Evolutionary conservation across 2,113 vertebrate species (phyloP).

Genomic region (Chauna torquata): DNA sequence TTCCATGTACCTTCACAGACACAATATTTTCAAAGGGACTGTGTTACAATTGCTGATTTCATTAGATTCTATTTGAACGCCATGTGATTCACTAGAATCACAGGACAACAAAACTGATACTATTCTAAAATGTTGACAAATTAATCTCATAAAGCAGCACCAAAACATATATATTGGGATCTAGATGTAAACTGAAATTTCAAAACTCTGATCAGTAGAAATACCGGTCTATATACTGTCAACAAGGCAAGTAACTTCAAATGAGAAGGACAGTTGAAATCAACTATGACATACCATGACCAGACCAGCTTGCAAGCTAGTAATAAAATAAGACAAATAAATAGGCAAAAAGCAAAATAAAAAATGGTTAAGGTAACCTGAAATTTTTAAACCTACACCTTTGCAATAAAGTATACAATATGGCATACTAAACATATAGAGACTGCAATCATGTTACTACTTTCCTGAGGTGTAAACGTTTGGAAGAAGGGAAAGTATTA

Average conservation of each 20-base stretch:
- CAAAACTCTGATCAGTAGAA: not conserved
- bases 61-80: not conserved
- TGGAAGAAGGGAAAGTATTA: not conserved
- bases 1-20: not conserved
- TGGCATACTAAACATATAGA: not conserved
- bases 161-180: not conserved
- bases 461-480: not conserved
- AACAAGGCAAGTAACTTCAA: not conserved
- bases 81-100: not conserved
- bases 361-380: not conserved
- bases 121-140: not conserved
- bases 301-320: not conserved
- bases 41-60: not conserved
- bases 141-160: not conserved
- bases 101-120: not conserved
- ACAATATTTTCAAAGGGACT: not conserved
- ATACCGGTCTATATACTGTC: not conserved
- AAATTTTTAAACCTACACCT: not conserved
- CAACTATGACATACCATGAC: not conserved
- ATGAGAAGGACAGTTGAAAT: not conserved
- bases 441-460: not conserved
- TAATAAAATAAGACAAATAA: not conserved
- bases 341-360: not conserved
- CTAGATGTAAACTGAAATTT: not conserved
- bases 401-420: not conserved